Conservation (phyloP, 2,113 vertebrate species). For the Tyto alba region DNA sequence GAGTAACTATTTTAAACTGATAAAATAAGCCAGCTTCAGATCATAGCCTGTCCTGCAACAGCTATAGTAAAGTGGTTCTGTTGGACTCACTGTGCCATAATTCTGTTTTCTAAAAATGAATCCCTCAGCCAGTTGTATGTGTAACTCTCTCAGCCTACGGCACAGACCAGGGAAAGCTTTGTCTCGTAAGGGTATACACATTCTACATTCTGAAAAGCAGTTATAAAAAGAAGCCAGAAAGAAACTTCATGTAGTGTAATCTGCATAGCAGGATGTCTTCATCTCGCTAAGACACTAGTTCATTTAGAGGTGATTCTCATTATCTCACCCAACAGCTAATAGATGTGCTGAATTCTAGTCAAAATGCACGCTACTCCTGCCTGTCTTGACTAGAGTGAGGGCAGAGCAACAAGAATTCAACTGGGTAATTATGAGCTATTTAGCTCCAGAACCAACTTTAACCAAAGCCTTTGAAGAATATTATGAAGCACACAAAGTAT, state of each 20-base stretch:
- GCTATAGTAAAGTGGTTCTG: rapidly evolving
- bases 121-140: background rate
- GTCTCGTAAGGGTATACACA: rapidly evolving
- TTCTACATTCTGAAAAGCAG: rapidly evolving
- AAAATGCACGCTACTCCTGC: background rate
- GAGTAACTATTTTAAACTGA: background rate
- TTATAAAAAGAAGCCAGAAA: background rate
- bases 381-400: rapidly evolving
- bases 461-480: background rate
- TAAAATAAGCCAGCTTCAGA: background rate
- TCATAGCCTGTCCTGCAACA: background rate
- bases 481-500: background rate
- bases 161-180: background rate
- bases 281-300: background rate
- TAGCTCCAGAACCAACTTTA: background rate
- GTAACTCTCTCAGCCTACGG: background rate
- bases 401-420: background rate
- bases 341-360: background rate
- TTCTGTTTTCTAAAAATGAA: background rate
- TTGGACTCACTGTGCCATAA: too few species aligned
- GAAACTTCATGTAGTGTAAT: background rate
- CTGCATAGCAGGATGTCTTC: background rate
- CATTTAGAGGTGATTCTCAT: background rate
- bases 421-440: background rate
- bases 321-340: background rate